Evolutionary conservation across 2,797 vertebrate species (phyloP).

Genomic region (Coregonus ussuriensis): DNA sequence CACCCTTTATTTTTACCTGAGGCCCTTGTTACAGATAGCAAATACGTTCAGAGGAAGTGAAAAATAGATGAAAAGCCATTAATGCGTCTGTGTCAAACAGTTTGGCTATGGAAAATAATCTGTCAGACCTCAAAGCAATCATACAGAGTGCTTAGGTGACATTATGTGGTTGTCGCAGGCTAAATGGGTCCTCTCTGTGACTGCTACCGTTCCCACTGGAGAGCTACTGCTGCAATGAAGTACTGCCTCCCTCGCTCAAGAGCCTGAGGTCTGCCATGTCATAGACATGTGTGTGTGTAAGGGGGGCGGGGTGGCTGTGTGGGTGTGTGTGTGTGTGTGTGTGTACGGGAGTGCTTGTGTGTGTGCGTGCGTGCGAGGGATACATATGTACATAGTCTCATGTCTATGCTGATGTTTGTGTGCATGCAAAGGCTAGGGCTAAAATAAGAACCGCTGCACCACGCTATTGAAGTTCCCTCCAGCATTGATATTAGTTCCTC

Average conservation of each 20-base stretch:
- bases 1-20: neutral
- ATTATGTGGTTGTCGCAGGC: conserved; percentile 26
- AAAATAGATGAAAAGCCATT: neutral
- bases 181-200: conserved; percentile 34
- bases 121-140: conserved; percentile 27
- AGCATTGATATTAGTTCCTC: conserved; percentile 4
- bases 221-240: conserved; percentile 16
- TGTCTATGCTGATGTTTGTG: too few species aligned
- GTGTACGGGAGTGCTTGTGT: neutral
- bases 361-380: too few species aligned
- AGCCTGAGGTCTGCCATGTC: conserved; percentile 9
- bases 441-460: too few species aligned
- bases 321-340: conserved; percentile 32
- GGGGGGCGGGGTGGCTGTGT: neutral
- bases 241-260: conserved; percentile 3
- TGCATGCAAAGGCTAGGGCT: too few species aligned
- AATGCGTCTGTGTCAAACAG: neutral
- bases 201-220: conserved; percentile 6
- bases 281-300: conserved; percentile 9
- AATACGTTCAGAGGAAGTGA: neutral
- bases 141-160: conserved; percentile 34
- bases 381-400: too few species aligned
- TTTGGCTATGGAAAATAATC: conserved; percentile 11
- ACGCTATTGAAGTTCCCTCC: neutral
- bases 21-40: neutral